Evolutionary conservation across 2,797 vertebrate genomes (phyloP), one percentile per base, ranked within the genome.

Genomic region (Cheracebus regulus): DNA sequence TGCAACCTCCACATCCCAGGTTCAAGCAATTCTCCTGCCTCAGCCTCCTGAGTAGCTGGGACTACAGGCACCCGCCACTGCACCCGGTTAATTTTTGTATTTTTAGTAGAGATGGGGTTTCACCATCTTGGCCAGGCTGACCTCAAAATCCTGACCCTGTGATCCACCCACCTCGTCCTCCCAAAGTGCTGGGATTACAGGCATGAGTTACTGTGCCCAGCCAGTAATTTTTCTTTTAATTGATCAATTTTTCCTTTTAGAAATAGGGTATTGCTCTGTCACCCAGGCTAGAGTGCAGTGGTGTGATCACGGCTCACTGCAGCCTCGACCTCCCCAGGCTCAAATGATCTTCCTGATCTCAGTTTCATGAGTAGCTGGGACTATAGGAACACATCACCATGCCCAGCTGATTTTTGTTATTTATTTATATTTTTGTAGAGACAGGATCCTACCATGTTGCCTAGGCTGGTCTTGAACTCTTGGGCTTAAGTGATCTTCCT

Each of bases 111-210:
- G 30, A n/a, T 19, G 30, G 30, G 7, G 30, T 64, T 64, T 17
- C 7, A 64, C 61, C 30, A 64, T n/a, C 14, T n/a, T 64, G 30
- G 15, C 7, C 61, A 64, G 61, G 14, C 30, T 64, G 61, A 7
- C 33, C 61, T 64, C 3, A 1, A 64, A n/a, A 15, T 64, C 30
- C 61, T 64, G 61, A 64, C 61, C 61, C n/a, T 33, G 30, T 64
- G 61, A n/a, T 33, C 7, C 3, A 7, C 15, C 61, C 7, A 8
- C 3, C 2, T n/a, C 30, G 1, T 15, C 3, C 7, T 67, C 7
- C 30, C 61, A n/a, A 67, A 67, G 61, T n/a, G 61, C 61, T 67
- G 33, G 15, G 61, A 67, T 67, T 67, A n/a, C 61, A n/a, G 61
- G 61, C 15, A 17, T 67, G 15, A 67, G 7, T 15, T 30, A 67